Base-by-base conservation (phyloP, 1,140 invertebrate species). In the Dufourea novaeangliae region DNA sequence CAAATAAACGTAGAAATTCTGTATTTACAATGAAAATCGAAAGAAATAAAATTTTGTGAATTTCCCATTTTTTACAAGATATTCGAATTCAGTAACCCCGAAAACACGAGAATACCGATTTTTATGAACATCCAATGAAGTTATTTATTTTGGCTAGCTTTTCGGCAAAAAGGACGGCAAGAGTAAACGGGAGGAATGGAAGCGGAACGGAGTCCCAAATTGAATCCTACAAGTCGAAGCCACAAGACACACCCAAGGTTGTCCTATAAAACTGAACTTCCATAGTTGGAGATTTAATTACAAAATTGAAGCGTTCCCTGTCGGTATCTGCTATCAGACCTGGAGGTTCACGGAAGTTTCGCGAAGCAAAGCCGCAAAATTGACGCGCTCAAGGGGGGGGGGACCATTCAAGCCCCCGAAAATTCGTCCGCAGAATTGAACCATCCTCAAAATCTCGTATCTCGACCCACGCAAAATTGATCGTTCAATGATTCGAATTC, bases 141-240 rank as follows among this genome's bases (percentile, higher is more conserved):
- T n/a, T n/a, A n/a, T n/a, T n/a, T n/a, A n/a, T n/a, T n/a, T n/a
- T n/a, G n/a, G n/a, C n/a, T n/a, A n/a, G n/a, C n/a, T n/a, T n/a
- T n/a, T n/a, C n/a, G n/a, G n/a, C n/a, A n/a, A n/a, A n/a, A n/a
- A n/a, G n/a, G n/a, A n/a, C n/a, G n/a, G n/a, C n/a, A n/a, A n/a
- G n/a, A n/a, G n/a, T n/a, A n/a, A n/a, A n/a, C n/a, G n/a, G n/a
- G n/a, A n/a, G 41, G 20, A 50, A 61, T 66, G 41, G 41, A 11
- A n/a, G 17, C 8, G 6, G 8, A 27, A 12, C 27, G 37, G 59
- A 32, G 34, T 32, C 20, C n/a, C n/a, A 76, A 76, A 76, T 76
- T 76, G 73, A 59, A 59, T 69, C 46, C 39, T n/a, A 25, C 54
- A 52, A 69, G 64, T 39, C 29, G 73, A 37, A 69, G 66, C 73